Conservation (phyloP, 1,140 invertebrate species). For the Zelostemma sp. region DNA sequence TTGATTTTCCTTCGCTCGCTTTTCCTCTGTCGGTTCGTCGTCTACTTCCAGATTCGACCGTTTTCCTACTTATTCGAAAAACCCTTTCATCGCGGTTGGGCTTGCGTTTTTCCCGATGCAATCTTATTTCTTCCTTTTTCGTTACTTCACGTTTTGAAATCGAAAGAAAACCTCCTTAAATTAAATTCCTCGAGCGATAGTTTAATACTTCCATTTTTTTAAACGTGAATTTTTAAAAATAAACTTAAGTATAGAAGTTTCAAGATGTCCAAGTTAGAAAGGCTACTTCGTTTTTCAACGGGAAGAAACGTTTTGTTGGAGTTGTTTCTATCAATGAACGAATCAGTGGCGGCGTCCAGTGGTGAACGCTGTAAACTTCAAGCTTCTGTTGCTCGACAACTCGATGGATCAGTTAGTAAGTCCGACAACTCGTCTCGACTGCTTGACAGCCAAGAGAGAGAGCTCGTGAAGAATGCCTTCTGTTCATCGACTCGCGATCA, state of each 20-base stretch:
- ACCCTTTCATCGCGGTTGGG: background rate
- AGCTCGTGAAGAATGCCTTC: slow-evolving; percentile 12
- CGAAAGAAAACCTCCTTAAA: background rate
- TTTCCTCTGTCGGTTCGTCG: background rate
- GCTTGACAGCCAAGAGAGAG: slow-evolving; percentile 10
- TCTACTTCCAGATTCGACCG: background rate
- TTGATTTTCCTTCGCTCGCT: slow-evolving; percentile 17
- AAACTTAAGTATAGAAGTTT: no score
- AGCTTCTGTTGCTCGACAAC: slow-evolving; percentile 31
- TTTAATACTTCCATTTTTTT: background rate
- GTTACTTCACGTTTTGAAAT: slow-evolving; percentile 1
- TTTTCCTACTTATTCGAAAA: slow-evolving; percentile 9
- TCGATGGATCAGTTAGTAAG: slow-evolving; percentile 47
- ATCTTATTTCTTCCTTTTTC: background rate
- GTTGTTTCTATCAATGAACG: no score
- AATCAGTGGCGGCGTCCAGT: slow-evolving; percentile 52
- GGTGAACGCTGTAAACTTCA: slow-evolving; percentile 44
- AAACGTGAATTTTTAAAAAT: no score
- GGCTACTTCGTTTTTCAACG: no score
- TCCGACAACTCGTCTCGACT: background rate
- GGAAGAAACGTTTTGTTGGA: no score
- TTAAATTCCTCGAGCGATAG: background rate
- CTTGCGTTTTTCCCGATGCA: background rate
- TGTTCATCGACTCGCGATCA: slow-evolving; percentile 32
- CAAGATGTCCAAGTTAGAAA: no score